Conservation (phyloP, 2,113 vertebrate genomes). For the Triplophysa rosa region DNA sequence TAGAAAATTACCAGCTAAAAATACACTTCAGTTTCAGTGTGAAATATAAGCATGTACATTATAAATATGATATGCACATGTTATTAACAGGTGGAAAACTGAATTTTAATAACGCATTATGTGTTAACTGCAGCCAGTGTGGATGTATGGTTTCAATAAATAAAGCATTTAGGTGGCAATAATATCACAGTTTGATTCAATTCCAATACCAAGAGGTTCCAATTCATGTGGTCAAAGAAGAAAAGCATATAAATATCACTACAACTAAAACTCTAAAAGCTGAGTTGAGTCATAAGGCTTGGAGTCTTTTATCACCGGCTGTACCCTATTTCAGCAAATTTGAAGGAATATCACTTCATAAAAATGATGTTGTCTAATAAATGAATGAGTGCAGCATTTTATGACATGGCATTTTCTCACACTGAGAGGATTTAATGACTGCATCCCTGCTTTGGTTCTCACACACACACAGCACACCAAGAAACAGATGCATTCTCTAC, state of each 20-base stretch:
- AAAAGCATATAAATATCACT: neutral
- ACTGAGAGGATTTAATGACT: neutral
- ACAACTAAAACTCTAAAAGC: neutral
- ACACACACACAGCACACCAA: constrained; percentile 16
- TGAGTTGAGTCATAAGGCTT: constrained; percentile 16
- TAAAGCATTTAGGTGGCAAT: neutral
- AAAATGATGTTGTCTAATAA: neutral
- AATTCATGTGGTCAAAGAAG: neutral
- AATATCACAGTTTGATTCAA: neutral
- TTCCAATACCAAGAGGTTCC: too few species aligned
- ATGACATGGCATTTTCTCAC: constrained; percentile 17
- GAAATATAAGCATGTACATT: neutral
- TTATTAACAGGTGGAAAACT: neutral
- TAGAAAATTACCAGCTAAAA: neutral
- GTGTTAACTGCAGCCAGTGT: neutral
- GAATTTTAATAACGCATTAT: neutral
- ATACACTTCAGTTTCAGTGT: neutral
- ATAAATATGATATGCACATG: neutral
- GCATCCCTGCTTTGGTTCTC: neutral
- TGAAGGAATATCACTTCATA: constrained; percentile 21
- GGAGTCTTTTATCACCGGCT: constrained; percentile 16
- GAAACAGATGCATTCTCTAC: constrained; percentile 35
- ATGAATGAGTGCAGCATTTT: constrained; percentile 9
- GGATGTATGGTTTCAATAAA: neutral
- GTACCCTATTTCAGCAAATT: constrained; percentile 35